These are phyloP conservation scores for Austrofundulus limnaeus DNA, from an alignment of 2,113 vertebrate species.

Conservation along the genomic window DNA sequence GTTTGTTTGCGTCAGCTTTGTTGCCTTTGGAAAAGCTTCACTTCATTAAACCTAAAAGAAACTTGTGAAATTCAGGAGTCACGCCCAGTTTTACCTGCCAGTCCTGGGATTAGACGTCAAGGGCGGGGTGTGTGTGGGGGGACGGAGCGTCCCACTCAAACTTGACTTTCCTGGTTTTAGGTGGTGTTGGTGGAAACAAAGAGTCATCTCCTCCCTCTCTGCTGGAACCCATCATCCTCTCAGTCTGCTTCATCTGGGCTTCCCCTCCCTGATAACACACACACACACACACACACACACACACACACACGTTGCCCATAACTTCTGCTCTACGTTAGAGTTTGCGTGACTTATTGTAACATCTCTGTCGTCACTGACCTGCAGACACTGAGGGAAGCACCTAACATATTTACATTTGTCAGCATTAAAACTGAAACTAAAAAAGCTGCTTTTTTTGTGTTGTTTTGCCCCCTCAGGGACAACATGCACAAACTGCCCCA, in stretches of 20 bases:
- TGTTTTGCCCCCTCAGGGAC: too few relatives aligned
- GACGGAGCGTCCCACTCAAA: conserved; percentile 2
- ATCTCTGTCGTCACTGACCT: too few relatives aligned
- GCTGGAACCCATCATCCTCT: not conserved
- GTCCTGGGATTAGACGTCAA: not conserved
- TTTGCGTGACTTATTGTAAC: too few relatives aligned
- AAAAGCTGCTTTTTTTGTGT: too few relatives aligned
- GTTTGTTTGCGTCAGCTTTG: too few relatives aligned
- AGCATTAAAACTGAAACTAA: too few relatives aligned
- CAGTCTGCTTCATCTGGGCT: not conserved
- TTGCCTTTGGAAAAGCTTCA: not conserved
- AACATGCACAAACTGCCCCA: too few relatives aligned
- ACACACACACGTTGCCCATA: too few relatives aligned
- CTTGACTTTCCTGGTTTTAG: conserved; percentile 24
- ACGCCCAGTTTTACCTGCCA: conserved; percentile 29
- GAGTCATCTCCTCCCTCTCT: conserved; percentile 1
- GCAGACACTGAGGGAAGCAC: too few relatives aligned
- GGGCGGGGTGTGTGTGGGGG: not conserved
- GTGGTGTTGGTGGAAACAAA: conserved; percentile 8
- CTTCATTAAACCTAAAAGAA: not conserved
- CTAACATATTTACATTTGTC: too few relatives aligned
- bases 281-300: not conserved
- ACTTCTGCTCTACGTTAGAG: too few relatives aligned
- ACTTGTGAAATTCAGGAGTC: conserved; percentile 7
- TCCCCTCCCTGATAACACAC: conserved; percentile 9